These are phyloP conservation scores for Brachynemurus nebulosus DNA, from an alignment of 2,888 invertebrate species.

Conservation along the genomic window DNA sequence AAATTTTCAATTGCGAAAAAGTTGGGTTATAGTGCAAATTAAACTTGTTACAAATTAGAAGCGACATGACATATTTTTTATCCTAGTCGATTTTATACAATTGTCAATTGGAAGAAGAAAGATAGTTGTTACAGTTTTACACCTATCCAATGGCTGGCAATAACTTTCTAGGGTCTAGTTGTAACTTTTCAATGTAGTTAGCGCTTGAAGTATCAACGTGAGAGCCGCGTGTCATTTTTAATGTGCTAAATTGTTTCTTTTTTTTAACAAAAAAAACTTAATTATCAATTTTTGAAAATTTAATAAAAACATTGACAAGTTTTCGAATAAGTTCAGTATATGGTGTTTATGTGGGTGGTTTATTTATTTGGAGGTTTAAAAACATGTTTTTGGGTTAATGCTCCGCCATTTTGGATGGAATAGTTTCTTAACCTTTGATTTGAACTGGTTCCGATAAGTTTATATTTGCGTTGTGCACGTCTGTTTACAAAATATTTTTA, in stretches of 20 bases:
- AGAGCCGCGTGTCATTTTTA: conserved; percentile 36
- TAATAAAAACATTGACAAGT: not conserved
- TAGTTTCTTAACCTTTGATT: conserved; percentile 31
- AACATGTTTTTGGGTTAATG: conserved; percentile 30
- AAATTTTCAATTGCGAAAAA: conserved; percentile 8
- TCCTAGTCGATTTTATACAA: too few species aligned
- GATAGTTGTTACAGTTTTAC: too few species aligned
- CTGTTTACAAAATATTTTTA: not conserved
- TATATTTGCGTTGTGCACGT: not conserved
- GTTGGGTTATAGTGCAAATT: too few species aligned
- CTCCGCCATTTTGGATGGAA: conserved; percentile 35
- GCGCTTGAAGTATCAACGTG: conserved; percentile 32
- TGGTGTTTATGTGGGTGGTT: conserved; percentile 1
- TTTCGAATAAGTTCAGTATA: not conserved
- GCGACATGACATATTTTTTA: too few species aligned
- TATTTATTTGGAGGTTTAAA: conserved; percentile 2
- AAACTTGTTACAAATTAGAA: too few species aligned
- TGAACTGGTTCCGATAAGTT: not conserved
- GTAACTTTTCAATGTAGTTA: conserved; percentile 3
- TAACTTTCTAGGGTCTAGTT: too few species aligned
- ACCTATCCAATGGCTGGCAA: too few species aligned
- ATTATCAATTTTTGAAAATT: conserved; percentile 17
- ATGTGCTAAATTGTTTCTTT: conserved; percentile 28
- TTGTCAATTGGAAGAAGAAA: too few species aligned
- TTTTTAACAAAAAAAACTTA: conserved; percentile 29